phyloP scores from a whole-genome alignment of 1,140 invertebrate genomes.

The Gonioctena quinquepunctata region DNA sequence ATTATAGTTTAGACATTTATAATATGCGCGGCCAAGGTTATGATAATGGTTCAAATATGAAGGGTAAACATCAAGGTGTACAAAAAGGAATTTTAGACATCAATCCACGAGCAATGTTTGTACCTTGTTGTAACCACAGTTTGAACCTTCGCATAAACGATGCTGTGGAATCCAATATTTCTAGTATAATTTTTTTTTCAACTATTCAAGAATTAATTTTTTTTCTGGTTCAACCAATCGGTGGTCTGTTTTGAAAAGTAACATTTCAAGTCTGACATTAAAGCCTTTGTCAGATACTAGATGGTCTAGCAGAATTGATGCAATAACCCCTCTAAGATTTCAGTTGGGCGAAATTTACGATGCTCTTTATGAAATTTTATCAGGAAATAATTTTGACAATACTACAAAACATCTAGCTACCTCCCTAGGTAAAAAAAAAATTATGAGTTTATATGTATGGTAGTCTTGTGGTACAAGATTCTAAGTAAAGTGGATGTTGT shows the following conservation, averaged over 20 bases:
- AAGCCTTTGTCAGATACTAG: constrained; percentile 46
- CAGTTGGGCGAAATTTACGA: constrained; percentile 33
- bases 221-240: constrained; percentile 44
- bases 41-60: constrained; percentile 51
- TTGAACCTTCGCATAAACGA: constrained; percentile 38
- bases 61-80: constrained; percentile 32
- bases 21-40: constrained; percentile 48
- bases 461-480: constrained; percentile 27
- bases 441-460: constrained; percentile 28
- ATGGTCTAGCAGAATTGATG: constrained; percentile 44
- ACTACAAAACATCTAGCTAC: constrained; percentile 21
- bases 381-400: constrained; percentile 5
- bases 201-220: constrained; percentile 38
- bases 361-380: constrained; percentile 27
- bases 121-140: constrained; percentile 29
- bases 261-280: constrained; percentile 40
- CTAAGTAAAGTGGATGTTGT: constrained; percentile 22
- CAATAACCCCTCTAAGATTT: constrained; percentile 34
- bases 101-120: constrained; percentile 36
- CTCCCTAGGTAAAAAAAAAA: constrained; percentile 18
- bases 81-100: constrained; percentile 35
- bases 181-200: constrained; percentile 34
- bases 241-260: constrained; percentile 42
- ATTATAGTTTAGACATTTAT: constrained; percentile 28
- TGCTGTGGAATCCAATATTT: constrained; percentile 25